Base-by-base conservation (phyloP, 2,888 invertebrate species). In the Trissolcus brochymenae region DNA sequence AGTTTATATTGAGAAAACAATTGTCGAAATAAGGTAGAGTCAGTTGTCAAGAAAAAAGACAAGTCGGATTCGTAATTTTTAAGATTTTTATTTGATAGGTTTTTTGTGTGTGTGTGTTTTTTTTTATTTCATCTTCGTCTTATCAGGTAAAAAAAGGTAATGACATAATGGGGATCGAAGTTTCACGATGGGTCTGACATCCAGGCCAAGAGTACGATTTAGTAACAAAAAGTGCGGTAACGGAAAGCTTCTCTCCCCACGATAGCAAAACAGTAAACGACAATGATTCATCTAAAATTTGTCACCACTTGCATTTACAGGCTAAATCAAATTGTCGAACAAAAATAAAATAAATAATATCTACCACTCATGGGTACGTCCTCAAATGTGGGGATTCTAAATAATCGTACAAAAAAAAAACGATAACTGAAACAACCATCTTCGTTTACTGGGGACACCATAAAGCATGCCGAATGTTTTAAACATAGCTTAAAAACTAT, bases 121-220 rank as follows among this genome's bases (percentile, higher is more conserved):
- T 60, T 57, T 60, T 43, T 16, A 53, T 71, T 55, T 72, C 59
- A 43, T 53, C 59, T 60, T 77, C 43, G 3, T 57, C 50, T 75
- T 75, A 71, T 55, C 70, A 73, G 64, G 71, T 70, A 76, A 67
- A 66, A 57, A 61, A 79, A 41, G 25, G 65, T 51, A 17, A 78
- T 76, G 76, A 73, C 61, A 70, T 66, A 51, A 56, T 53, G 73
- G 76, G 76, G 76, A 76, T 62, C 59, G 66, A 64, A 79, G 76
- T 76, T 78, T 76, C 70, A 13, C 75, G 70, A 75, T 59, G 72
- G 57, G 65, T 59, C 56, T 64, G 67, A 25, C 35, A 65, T 67
- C 53, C 65, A 75, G 74, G 74, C 79, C 79, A 79, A 79, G 79
- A 76, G 76, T 76, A 79, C 76, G 57, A 61, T 70, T 56, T n/a